A percentile compares a stretch with the other conserved stretches of the same genome.
These are phyloP conservation scores for Itoplectis maculator DNA, from an alignment of 2,888 invertebrate genomes.

Conservation along the genomic window DNA sequence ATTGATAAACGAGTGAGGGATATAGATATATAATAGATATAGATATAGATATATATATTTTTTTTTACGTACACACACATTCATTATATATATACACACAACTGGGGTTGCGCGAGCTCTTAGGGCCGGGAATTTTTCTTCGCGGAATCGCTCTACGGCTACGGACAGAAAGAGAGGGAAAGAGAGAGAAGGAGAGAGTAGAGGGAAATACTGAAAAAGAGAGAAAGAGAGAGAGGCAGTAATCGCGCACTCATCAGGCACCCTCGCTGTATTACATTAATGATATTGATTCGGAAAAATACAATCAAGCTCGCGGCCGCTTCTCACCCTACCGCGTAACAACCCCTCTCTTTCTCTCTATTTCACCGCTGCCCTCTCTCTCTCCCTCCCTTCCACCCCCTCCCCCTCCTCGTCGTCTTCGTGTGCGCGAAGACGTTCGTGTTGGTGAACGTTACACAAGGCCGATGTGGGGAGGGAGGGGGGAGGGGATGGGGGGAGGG, in stretches of 20 bases:
- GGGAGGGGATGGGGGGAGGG: too few species aligned
- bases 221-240: constrained; percentile 61
- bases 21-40: neutral
- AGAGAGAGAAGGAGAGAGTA: constrained; percentile 52
- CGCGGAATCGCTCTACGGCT: constrained; percentile 18
- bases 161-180: constrained; percentile 37
- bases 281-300: constrained; percentile 82
- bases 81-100: too few species aligned
- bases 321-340: constrained; percentile 50
- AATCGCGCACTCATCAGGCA: constrained; percentile 79
- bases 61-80: too few species aligned
- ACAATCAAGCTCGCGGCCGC: constrained; percentile 77
- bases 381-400: constrained; percentile 39
- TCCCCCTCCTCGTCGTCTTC: constrained; percentile 29
- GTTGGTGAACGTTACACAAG: constrained; percentile 47
- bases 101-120: constrained; percentile 21
- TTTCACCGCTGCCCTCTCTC: constrained; percentile 29
- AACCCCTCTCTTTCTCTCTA: constrained; percentile 49
- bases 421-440: constrained; percentile 28
- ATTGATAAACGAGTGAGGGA: constrained; percentile 64
- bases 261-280: constrained; percentile 82
- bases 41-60: too few species aligned
- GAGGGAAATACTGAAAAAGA: too few species aligned
- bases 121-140: constrained; percentile 51
- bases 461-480: too few species aligned